A percentile compares a stretch with the other conserved stretches of the same genome.
These are phyloP conservation scores for Coleophora flavipennella DNA, from an alignment of 2,888 invertebrate genomes.

Conservation along the genomic window DNA sequence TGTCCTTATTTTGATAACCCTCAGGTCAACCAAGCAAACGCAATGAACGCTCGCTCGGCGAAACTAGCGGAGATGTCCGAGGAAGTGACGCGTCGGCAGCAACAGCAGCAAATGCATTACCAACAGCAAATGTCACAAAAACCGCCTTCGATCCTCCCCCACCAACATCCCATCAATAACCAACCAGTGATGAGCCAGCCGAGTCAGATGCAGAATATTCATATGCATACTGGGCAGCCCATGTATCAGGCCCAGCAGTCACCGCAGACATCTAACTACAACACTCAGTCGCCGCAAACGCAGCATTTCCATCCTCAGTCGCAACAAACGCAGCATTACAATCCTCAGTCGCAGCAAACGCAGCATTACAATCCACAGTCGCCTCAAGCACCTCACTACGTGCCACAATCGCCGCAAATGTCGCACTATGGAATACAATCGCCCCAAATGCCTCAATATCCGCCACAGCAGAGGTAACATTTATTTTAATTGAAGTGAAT, in stretches of 20 bases:
- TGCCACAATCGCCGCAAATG: conserved; percentile 4
- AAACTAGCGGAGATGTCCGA: conserved; percentile 88
- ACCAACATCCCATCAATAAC: conserved; percentile 19
- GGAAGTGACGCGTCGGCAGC: conserved; percentile 78
- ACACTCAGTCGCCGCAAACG: conserved; percentile 20
- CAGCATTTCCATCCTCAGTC: conserved; percentile 12
- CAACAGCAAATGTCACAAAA: conserved; percentile 29
- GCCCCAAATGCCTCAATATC: conserved; percentile 10
- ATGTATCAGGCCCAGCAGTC: conserved; percentile 13
- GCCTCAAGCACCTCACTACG: conserved; percentile 19
- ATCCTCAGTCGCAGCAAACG: conserved; percentile 20
- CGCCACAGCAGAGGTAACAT: conserved; percentile 32
- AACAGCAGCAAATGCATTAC: conserved; percentile 39
- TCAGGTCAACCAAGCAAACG: conserved; percentile 29
- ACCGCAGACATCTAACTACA: conserved; percentile 7
- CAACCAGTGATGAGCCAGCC: conserved; percentile 1
- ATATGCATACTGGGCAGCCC: conserved; percentile 17
- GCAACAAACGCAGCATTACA: conserved; percentile 31
- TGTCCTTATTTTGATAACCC: too few species aligned
- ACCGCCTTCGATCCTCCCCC: conserved; percentile 13
- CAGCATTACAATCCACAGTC: conserved; percentile 15
- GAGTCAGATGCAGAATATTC: conserved; percentile 5
- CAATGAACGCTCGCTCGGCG: conserved; percentile 62
- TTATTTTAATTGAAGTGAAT: neutral
- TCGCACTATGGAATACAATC: conserved; percentile 19